Base-by-base conservation (phyloP, 2,113 vertebrate genomes). In the Geococcyx californianus region DNA sequence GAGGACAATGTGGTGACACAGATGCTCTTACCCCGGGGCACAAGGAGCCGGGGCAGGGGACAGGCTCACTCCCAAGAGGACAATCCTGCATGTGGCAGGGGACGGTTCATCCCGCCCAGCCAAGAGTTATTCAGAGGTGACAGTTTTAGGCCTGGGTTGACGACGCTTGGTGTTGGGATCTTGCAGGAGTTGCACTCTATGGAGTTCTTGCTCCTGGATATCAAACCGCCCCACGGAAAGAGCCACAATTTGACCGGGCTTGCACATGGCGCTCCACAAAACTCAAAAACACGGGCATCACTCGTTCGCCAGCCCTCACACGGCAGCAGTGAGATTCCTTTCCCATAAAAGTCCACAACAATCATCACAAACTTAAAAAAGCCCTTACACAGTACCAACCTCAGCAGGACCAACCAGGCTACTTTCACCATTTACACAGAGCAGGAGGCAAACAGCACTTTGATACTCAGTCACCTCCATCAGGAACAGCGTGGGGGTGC, bases 391-490 rank as follows among this genome's bases (percentile, higher is more conserved):
- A 14, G 18, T 6, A 45, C 2, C 1, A 54, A 73, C 3, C 77
- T 44, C 87, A 72, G 74, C 12, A 11, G 40, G 70, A 79, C 40
- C 70, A 70, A 56, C 67, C 82, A 45, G 63, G 58, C 58, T 38
- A 20, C 84, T 49, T n/a, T 24, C 62, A 56, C 4, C 20, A 56
- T 4, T 60, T 19, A 5, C 0, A 3, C 5, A 66, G 70, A 72
- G 78, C 84, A 40, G 56, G 82, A 91, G 36, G 70, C 70, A 68
- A 94, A 60, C 1, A 3, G 70, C 82, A 47, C 74, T 91, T 72
- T 42, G 81, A 87, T 67, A 80, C 67, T 88, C 90, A 90, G 62
- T 56, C 87, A 63, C 74, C 73, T 84, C 77, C 69, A 28, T 14
- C 51, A 45, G 59, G 59, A 77, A 51, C 47, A 52, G 51, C 51